These are phyloP conservation scores for Nymphicus hollandicus DNA, from an alignment of 2,113 vertebrate species.

Conservation along the genomic window DNA sequence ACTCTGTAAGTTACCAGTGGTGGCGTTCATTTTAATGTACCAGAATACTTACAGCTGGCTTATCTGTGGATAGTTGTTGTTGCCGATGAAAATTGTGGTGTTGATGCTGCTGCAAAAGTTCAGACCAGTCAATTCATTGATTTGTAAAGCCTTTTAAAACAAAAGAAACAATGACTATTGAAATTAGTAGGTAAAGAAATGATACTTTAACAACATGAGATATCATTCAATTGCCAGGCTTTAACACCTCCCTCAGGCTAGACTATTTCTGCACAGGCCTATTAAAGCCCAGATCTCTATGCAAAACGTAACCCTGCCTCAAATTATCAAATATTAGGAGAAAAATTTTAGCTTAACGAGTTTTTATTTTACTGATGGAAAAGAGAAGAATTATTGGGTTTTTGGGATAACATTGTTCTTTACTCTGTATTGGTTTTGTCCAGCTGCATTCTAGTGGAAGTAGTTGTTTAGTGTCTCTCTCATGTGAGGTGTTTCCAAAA, in stretches of 20 bases:
- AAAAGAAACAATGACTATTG: background rate
- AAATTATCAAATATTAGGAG: background rate
- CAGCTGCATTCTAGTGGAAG: background rate
- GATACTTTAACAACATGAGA: background rate
- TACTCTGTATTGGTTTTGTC: background rate
- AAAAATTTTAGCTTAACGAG: background rate
- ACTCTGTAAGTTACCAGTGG: background rate
- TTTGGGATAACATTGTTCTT: background rate
- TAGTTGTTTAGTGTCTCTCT: background rate
- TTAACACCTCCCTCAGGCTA: background rate
- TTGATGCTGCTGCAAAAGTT: slow-evolving; percentile 66
- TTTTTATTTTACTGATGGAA: background rate
- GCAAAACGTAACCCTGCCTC: background rate
- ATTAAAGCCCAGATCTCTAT: background rate
- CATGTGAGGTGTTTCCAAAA: background rate
- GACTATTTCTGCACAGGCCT: background rate
- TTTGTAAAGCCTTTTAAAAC: slow-evolving; percentile 77
- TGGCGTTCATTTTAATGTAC: background rate
- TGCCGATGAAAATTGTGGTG: background rate
- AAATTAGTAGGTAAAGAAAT: background rate
- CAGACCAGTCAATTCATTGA: slow-evolving; percentile 82
- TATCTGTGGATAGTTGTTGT: accelerated
- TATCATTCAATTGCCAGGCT: background rate
- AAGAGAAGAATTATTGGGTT: background rate
- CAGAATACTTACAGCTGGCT: slow-evolving; percentile 40